phyloP scores from a whole-genome alignment of 2,113 vertebrate genomes.

The Centrocercus urophasianus region DNA sequence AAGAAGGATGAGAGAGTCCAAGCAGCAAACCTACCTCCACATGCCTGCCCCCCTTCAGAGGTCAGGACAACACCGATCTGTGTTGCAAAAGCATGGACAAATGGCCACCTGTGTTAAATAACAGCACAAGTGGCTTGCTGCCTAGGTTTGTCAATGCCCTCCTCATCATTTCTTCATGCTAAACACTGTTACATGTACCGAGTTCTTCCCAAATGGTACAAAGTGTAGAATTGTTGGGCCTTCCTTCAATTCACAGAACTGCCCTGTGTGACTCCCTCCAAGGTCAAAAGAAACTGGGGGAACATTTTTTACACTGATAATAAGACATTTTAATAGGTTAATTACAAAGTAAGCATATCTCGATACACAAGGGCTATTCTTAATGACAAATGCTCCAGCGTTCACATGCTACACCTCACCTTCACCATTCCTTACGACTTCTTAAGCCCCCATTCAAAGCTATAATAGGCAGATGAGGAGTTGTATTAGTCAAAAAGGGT shows the following conservation, averaged over 20 bases:
- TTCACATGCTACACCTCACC: not conserved
- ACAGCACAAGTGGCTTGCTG: not conserved
- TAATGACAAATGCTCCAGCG: not conserved
- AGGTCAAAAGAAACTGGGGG: conserved; percentile 43
- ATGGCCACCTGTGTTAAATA: not conserved
- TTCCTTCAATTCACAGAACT: not conserved
- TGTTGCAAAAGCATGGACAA: fast-evolving
- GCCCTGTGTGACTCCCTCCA: not conserved
- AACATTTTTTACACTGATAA: conserved; percentile 33
- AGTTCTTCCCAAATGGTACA: not conserved
- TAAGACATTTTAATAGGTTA: conserved; percentile 34
- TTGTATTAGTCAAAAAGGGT: not conserved
- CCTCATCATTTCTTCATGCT: not conserved
- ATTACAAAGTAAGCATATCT: conserved; percentile 9
- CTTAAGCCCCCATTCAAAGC: not conserved
- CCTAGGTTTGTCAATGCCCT: not conserved
- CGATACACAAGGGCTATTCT: not conserved
- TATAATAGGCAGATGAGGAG: not conserved
- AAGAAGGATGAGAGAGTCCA: conserved; percentile 56
- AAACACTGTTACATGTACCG: not conserved
- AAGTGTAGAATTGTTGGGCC: not conserved
- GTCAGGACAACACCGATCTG: not conserved
- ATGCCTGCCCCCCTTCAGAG: not conserved
- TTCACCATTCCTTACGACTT: not conserved
- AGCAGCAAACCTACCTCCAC: not conserved